Base-by-base conservation (phyloP, 2,888 invertebrate species). In the Troides helena region DNA sequence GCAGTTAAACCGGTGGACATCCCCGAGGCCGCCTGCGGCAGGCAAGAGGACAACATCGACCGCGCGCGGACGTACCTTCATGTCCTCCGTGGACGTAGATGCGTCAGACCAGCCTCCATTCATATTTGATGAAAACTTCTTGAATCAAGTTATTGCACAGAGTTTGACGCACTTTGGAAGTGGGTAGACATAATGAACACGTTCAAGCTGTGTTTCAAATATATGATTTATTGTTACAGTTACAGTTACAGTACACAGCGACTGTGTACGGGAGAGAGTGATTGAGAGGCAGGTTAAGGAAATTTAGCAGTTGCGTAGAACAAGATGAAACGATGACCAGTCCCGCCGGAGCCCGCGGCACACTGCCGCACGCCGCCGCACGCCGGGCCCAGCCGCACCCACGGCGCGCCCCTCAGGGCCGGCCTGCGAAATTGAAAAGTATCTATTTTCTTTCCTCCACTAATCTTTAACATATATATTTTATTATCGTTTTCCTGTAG, bases 41-140 rank as follows among this genome's bases (percentile, higher is more conserved):
- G 21, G 21, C 21, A 21, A 21, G 21, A 21, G 21, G 21, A 21
- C 21, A 21, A 0, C 21, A 21, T 21, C 62, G 62, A 25, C 62
- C 53, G n/a, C 18, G 6, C 17, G 21, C n/a, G 30, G 46, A 50
- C 43, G 25, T 71, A 92, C 92, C 87, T 88, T 88, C 71, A 90
- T 81, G 72, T 92, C 87, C 69, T 92, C 92, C 62, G 93, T 93
- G 53, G 93, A 91, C 36, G 93, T 93, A 61, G 92, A 88, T 30
- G 92, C 93, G 75, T 93, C 93, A 12, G 90, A 86, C 75, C 87
- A 83, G 56, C 81, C 82, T 59, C 79, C 78, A 73, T 81, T 83
- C 87, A 87, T 87, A 72, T 75, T 86, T 66, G 69, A 86, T 64
- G 69, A 61, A 68, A 65, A 57, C 17, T 7, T 25, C 30, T 30